Evolutionary conservation across 2,113 vertebrate genomes (phyloP), one percentile per base, ranked within the genome.

Genomic region (Danionella cerebrum): DNA sequence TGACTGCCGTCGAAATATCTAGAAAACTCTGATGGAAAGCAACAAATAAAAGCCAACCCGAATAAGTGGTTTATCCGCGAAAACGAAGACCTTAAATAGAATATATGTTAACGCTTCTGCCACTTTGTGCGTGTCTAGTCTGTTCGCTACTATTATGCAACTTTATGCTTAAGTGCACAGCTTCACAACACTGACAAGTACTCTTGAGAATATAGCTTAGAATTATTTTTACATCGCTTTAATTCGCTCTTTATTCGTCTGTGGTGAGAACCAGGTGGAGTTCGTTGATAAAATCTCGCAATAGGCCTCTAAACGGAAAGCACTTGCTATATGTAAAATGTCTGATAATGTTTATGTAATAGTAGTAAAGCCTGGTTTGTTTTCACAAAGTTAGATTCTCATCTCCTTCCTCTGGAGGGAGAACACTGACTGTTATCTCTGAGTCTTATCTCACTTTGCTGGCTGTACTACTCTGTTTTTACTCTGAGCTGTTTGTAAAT

Each of bases 351-450:
- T 68, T 64, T 36, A 31, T 69, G 44, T 62, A 72, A 53, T 65
- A 60, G 70, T 72, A 79, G 75, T 82, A n/a, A n/a, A n/a, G 76
- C 76, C 65, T 76, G 80, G 29, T 55, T 35, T 72, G 4, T 65
- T 78, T 52, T 74, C 50, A 69, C 78, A 55, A 72, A 69, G 79
- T 67, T 31, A 52, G 62, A 69, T 50, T 24, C 69, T 38, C 69
- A 48, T 80, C 73, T 70, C 75, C 69, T 64, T 83, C 48, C 13
- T 33, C 50, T 12, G 16, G 22, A 64, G 55, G 70, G 64, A 78
- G 80, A 74, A 69, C 2, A 71, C 71, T 82, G 86, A 89, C 87
- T 89, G 85, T 89, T 89, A 72, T 60, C 14, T 41, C 19, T 45
- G 14, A 19, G 7, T 33, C 29, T n/a, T 13, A 44, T 71, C 74